Evolutionary conservation across 2,797 vertebrate genomes (phyloP), one percentile per base, ranked within the genome.

Genomic region (Sylvia borin): DNA sequence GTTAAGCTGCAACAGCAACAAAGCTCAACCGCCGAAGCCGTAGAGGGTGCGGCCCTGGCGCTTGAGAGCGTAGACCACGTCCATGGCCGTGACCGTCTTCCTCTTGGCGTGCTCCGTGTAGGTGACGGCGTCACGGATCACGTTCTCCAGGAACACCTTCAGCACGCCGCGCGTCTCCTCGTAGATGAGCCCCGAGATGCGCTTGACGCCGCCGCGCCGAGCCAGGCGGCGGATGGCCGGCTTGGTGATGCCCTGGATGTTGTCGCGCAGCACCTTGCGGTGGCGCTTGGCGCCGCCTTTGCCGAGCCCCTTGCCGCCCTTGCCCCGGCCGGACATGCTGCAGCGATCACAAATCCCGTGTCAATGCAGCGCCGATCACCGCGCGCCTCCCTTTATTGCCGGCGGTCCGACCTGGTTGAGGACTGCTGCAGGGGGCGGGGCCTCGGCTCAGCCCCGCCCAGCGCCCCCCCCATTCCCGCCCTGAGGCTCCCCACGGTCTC

Each of bases 101-200:
- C 98, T 96, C 90, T 98, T 98, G 24, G 98, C 98, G 67, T 98
- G 98, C 57, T 98, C 98, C 19, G 98, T 98, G 91, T 98, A 98
- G 5, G 98, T 98, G 18, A 98, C 98, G 0, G 98, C 98, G 54
- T 98, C 98, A 1, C 98, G 97, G 36, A 98, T 98, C 4, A 98
- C 98, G 16, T 98, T 98, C 92, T 98, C 98, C 57, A 98, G 34
- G 4, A 98, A 98, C 0, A 98, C 98, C 32, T 98, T 98, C 0
- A 98, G 92, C 36, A 98, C 97, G 0, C 97, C 97, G 3, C 97
- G 97, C 1, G 97, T 98, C 91, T 98, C 97, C 53, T 98, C 98
- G 6, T 98, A 98, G 58, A 98, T 98, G 2, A 98, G 94, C 1
- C 97, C 97, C 2, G 97, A 98, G 16, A 98, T 97, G 10, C 82